Evolutionary conservation across 2,113 vertebrate species (phyloP).

Genomic region (Gymnarchus niloticus): DNA sequence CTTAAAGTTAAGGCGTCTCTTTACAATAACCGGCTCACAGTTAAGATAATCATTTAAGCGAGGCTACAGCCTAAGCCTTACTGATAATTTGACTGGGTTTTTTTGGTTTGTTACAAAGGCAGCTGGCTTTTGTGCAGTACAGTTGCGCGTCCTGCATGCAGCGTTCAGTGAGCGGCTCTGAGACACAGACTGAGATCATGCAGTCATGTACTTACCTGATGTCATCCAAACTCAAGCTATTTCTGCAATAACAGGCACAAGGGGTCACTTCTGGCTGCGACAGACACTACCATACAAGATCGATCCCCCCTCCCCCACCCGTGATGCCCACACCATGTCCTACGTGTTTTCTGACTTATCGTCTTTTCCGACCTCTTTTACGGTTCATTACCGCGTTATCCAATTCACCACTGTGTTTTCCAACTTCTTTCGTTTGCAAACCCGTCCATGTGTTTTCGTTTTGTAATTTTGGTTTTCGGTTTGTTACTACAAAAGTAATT

Average conservation of each 20-base stretch:
- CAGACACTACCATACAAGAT: slow-evolving; percentile 50
- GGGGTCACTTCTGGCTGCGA: slow-evolving; percentile 65
- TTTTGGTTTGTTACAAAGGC: slow-evolving; percentile 46
- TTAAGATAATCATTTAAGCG: background rate
- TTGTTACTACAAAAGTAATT: too few relatives aligned
- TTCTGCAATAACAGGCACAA: slow-evolving; percentile 91
- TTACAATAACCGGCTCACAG: too few relatives aligned
- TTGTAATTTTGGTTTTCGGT: too few relatives aligned
- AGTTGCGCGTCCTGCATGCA: slow-evolving; percentile 48
- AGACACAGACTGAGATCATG: slow-evolving; percentile 61
- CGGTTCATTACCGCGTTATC: too few relatives aligned
- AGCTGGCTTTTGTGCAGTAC: slow-evolving; percentile 42
- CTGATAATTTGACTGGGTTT: background rate
- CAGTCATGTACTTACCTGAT: slow-evolving; percentile 83
- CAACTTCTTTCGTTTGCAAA: too few relatives aligned
- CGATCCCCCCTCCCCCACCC: background rate
- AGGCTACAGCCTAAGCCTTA: background rate
- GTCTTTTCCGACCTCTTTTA: too few relatives aligned
- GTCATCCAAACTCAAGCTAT: slow-evolving; percentile 98
- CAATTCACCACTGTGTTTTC: too few relatives aligned
- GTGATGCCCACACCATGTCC: too few relatives aligned
- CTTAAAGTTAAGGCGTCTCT: background rate
- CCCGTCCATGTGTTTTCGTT: too few relatives aligned
- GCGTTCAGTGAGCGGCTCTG: slow-evolving; percentile 39
- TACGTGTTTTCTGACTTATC: too few relatives aligned